phyloP scores from a whole-genome alignment of 2,888 invertebrate species.

The Nomada hirtipes region DNA sequence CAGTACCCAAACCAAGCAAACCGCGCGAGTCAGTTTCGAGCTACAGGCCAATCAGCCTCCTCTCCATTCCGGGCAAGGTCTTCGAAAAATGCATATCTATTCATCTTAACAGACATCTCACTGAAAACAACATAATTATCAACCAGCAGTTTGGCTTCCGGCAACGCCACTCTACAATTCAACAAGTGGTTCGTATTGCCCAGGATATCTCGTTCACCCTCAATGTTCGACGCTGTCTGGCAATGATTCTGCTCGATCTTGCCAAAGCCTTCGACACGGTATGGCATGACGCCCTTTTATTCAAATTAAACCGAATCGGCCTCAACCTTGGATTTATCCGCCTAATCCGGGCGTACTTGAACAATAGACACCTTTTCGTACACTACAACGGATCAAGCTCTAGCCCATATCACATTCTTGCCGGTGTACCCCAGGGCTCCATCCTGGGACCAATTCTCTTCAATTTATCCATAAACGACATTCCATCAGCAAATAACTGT shows the following conservation, averaged over 20 bases:
- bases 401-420: background rate
- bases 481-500: background rate
- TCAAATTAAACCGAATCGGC: background rate
- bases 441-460: background rate
- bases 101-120: background rate
- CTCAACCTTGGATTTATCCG: background rate
- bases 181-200: background rate
- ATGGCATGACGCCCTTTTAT: background rate
- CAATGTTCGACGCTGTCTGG: background rate
- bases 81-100: background rate
- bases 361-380: background rate
- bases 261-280: too few relatives aligned
- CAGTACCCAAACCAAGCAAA: background rate
- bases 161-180: background rate
- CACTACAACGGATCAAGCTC: background rate
- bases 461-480: conserved; percentile 16
- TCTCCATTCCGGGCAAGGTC: background rate
- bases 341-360: background rate
- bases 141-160: conserved; percentile 10
- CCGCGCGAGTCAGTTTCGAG: background rate
- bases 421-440: conserved; percentile 1
- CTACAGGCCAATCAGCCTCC: conserved; percentile 1
- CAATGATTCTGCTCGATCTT: background rate
- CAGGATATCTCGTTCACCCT: background rate
- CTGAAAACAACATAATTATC: background rate